Evolutionary conservation across 2,113 vertebrate genomes (phyloP).

Genomic region (Marcusenius ussheri): DNA sequence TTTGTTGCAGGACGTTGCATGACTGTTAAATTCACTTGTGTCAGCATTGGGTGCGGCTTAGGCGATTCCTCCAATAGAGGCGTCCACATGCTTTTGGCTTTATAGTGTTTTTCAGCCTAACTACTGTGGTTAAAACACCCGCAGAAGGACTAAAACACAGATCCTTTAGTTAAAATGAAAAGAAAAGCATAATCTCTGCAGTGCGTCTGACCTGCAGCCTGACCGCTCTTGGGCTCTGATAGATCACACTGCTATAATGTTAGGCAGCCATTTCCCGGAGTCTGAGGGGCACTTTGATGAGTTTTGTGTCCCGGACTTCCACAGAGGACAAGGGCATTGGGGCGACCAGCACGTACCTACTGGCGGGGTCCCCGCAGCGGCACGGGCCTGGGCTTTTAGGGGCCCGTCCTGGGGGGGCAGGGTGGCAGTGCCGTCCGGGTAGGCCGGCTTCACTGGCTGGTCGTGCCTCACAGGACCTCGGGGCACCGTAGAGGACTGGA

Average conservation of each 20-base stretch:
- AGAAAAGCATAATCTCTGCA: background rate
- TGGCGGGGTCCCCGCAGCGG: constrained; percentile 1
- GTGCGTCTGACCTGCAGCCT: background rate
- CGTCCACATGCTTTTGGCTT: background rate
- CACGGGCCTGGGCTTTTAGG: constrained; percentile 31
- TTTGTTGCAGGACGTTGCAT: background rate
- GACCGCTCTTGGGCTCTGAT: background rate
- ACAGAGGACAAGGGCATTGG: background rate
- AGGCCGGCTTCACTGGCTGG: constrained; percentile 76
- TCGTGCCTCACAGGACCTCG: constrained; percentile 76
- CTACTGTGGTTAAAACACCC: background rate
- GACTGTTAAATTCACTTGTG: background rate
- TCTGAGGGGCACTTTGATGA: background rate
- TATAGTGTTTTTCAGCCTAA: background rate
- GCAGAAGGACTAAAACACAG: background rate
- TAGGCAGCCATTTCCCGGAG: background rate
- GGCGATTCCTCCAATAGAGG: background rate
- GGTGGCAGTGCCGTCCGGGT: constrained; percentile 68
- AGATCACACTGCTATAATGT: background rate
- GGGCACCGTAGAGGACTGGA: constrained; percentile 93
- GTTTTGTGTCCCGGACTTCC: background rate
- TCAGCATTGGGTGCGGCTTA: background rate
- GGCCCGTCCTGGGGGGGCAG: constrained; percentile 61
- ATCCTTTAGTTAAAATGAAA: background rate
- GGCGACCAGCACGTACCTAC: background rate